Conservation (phyloP, 1,140 invertebrate species). For the Drosophila lini region DNA sequence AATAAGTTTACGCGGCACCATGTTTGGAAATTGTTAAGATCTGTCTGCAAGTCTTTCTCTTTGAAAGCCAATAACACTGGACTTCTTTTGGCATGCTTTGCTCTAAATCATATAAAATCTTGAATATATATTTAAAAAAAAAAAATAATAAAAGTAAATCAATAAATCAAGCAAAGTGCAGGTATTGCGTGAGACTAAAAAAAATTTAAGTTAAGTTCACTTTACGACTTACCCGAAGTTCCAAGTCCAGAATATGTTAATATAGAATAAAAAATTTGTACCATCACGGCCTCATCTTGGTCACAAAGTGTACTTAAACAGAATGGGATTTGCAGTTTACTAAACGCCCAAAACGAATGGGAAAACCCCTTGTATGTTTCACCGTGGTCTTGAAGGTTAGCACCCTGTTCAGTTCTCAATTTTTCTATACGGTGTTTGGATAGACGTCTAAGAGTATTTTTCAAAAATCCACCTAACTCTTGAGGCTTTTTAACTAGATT, state of each 20-base stretch:
- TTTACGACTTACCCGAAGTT: constrained; percentile 86
- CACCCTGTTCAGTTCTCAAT: constrained; percentile 91
- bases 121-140: too few relatives aligned
- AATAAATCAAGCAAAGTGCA: too few relatives aligned
- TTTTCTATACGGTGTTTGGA: constrained; percentile 95
- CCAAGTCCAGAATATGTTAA: constrained; percentile 94
- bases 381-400: constrained; percentile 87
- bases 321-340: constrained; percentile 91
- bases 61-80: too few relatives aligned
- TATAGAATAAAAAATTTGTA: constrained; percentile 91
- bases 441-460: constrained; percentile 93
- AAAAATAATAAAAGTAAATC: too few relatives aligned
- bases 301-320: constrained; percentile 94
- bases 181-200: too few relatives aligned
- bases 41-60: too few relatives aligned
- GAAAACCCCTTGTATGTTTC: constrained; percentile 95
- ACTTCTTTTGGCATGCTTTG: too few relatives aligned
- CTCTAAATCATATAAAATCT: too few relatives aligned
- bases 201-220: not conserved
- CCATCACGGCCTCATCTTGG: constrained; percentile 92
- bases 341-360: constrained; percentile 95
- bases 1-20: too few relatives aligned
- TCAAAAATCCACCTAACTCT: constrained; percentile 92
- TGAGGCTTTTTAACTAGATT: constrained; percentile 92
- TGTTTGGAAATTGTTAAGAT: too few relatives aligned